Base-by-base conservation (phyloP, 1,140 invertebrate species). In the Spodoptera litura region DNA sequence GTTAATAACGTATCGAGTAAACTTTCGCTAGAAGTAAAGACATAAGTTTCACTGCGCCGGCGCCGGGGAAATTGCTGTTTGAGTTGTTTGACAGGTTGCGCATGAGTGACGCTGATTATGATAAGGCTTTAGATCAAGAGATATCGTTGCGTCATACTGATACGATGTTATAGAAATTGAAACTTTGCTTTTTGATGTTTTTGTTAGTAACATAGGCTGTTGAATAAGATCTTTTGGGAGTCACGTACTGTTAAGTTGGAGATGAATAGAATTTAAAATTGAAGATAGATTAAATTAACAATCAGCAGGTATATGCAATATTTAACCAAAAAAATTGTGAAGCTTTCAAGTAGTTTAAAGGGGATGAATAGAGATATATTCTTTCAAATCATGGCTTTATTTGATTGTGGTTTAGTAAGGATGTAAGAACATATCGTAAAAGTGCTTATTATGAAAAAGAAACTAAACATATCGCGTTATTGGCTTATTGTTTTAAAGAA, bases 11-110 rank as follows among this genome's bases (percentile, higher is more conserved):
- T 62, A 61, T 61, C 72, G 13, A 61, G 20, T 74, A 27, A 53
- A 75, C 73, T 75, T 75, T 75, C 73, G 58, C 73, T 75, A 15
- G 12, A n/a, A 4, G 15, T 55, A 53, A 64, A 64, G 56, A 64
- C 73, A 75, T 75, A 75, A 53, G 73, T 75, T 75, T 75, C 59
- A 64, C 73, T 75, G 51, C 25, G 73, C 27, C 38, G 59, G 51
- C 25, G 73, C 27, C 38, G 73, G 73, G 59, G 73, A 75, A 75
- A 75, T 20, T 62, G 73, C 44, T 27, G 73, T 75, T 31, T 38
- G 38, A 44, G 38, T 44, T 10, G 38, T 44, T 75, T 75, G 73
- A 75, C 73, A 75, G 53, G 73, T 51, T 75, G 49, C 73, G 73
- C 59, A 25, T 53, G 73, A 62, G 38, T 64, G 73, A 44, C 44